These are phyloP conservation scores for Muntiacus muntjak DNA, from an alignment of 2,113 vertebrate species.

Conservation along the genomic window DNA sequence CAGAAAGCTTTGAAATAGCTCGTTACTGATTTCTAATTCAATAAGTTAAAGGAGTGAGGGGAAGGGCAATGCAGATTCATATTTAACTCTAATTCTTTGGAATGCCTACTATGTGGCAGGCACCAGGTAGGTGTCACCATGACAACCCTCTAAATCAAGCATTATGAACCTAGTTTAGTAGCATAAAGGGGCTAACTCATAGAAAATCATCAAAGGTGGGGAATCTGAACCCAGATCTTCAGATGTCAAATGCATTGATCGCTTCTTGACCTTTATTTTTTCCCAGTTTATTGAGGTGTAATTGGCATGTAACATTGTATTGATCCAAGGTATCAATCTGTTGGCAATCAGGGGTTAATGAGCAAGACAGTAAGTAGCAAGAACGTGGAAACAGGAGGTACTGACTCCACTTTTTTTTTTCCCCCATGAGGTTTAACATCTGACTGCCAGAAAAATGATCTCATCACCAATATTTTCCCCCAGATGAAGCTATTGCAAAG, in stretches of 20 bases:
- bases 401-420: not conserved
- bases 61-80: not conserved
- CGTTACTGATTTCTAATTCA: conserved; percentile 55
- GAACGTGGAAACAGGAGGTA: not conserved
- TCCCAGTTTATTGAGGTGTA: not conserved
- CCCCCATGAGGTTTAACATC: not conserved
- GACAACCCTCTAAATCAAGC: not conserved
- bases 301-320: not conserved
- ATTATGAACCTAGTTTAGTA: not conserved
- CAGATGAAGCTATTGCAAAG: not conserved
- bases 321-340: not conserved
- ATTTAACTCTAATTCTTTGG: not conserved
- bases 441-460: not conserved
- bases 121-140: not conserved
- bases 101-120: conserved; percentile 3
- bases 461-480: not conserved
- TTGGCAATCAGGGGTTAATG: not conserved
- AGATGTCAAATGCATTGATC: not conserved
- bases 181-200: not conserved
- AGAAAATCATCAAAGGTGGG: not conserved
- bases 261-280: not conserved
- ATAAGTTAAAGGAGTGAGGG: conserved; percentile 30
- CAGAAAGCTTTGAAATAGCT: conserved; percentile 59
- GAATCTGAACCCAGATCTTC: not conserved
- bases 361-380: not conserved